phyloP scores from a whole-genome alignment of 2,113 vertebrate species.

The Piprites chloris region DNA sequence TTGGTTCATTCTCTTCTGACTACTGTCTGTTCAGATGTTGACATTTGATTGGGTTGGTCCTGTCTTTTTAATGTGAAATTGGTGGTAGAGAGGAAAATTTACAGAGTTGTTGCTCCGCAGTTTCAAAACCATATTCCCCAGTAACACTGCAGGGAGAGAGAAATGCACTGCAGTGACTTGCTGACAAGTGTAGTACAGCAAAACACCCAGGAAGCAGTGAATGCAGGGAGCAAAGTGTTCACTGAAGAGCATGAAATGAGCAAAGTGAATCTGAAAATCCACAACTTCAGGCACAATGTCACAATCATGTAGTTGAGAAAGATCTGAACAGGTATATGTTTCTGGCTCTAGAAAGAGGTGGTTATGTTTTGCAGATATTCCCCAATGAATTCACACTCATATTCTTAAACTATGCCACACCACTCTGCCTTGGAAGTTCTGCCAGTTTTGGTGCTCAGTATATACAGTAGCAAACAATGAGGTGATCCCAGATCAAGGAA shows the following conservation, averaged over 20 bases:
- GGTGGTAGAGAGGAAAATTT: not conserved
- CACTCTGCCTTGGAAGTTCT: not conserved
- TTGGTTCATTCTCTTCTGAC: not conserved
- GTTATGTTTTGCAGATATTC: not conserved
- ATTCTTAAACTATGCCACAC: not conserved
- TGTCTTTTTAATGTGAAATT: not conserved
- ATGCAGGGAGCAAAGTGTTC: not conserved
- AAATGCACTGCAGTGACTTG: not conserved
- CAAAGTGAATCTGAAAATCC: not conserved
- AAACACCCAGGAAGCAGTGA: not conserved
- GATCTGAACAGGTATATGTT: not conserved
- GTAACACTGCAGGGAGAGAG: not conserved
- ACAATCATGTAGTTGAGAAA: not conserved
- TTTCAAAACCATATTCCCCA: not conserved
- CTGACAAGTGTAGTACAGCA: not conserved
- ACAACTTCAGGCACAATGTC: not conserved
- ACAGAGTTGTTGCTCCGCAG: not conserved
- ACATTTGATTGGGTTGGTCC: accelerated
- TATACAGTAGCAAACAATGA: not conserved
- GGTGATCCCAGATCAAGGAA: not conserved
- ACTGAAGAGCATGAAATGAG: not conserved
- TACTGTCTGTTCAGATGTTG: not conserved
- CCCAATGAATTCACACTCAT: not conserved
- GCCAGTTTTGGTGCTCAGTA: not conserved
- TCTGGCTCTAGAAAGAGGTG: not conserved